Evolutionary conservation across 2,888 invertebrate genomes (phyloP), one percentile per base, ranked within the genome.

Genomic region (Cryptus armator): DNA sequence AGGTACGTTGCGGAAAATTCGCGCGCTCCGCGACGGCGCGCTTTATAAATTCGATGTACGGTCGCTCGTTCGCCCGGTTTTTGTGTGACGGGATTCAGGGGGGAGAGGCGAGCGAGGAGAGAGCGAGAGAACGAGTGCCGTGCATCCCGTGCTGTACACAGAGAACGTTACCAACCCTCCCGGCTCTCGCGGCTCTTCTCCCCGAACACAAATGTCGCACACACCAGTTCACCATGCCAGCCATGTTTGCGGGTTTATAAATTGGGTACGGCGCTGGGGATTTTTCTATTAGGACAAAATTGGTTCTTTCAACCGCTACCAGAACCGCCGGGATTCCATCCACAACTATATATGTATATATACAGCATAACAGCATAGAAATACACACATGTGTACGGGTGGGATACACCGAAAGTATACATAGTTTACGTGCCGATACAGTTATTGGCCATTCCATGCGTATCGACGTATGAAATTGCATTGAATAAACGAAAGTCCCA

Each of bases 231-330:
- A 81, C 68, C 66, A 87, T 87, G 88, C 91, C 92, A 92, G 93
- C 93, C 93, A 93, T 93, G 93, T 93, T 93, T 93, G 93, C 93
- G 93, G 93, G 91, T 92, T 93, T 93, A 93, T 93, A 93, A 93
- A 93, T 93, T 93, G 93, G 93, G 92, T 93, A 93, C 93, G 90
- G 91, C 91, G 92, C 91, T 91, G 92, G 93, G 93, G 94, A 94
- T 93, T 93, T 94, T 94, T 93, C 93, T 94, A 93, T 94, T 93
- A 94, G 93, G 92, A 90, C 90, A 93, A 93, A 94, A 94, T 94
- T 94, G 94, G 93, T 93, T 93, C 93, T 94, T 94, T 93, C 93
- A 93, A 93, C 93, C 92, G 89, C 92, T 93, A 91, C 93, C 93
- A 92, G 92, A 89, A 88, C 78, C 82, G 83, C 78, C 81, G 76